These are phyloP conservation scores for Plectropomus leopardus DNA, from an alignment of 2,113 vertebrate species.

Conservation along the genomic window DNA sequence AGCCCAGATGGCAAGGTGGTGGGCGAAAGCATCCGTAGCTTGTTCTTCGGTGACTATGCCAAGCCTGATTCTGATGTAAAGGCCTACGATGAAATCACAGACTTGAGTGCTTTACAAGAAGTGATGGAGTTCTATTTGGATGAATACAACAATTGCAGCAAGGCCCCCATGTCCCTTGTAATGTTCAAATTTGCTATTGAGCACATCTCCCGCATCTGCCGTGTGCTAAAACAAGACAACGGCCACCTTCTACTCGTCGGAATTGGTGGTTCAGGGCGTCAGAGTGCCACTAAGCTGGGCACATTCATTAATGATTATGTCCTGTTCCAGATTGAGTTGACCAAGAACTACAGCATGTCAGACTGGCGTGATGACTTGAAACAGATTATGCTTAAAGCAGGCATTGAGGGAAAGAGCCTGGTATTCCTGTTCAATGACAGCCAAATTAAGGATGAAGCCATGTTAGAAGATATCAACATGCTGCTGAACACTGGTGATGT, in stretches of 20 bases:
- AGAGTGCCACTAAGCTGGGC: constrained; percentile 90
- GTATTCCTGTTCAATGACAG: constrained; percentile 92
- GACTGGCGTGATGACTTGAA: constrained; percentile 95
- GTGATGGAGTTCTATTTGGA: constrained; percentile 93
- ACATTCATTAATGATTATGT: constrained; percentile 90
- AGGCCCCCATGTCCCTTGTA: constrained; percentile 92
- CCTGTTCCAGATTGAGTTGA: constrained; percentile 92
- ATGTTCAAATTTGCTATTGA: constrained; percentile 96
- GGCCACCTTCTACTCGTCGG: constrained; percentile 92
- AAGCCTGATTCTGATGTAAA: constrained; percentile 83
- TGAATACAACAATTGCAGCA: constrained; percentile 92
- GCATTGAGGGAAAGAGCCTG: constrained; percentile 83
- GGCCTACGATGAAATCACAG: constrained; percentile 91
- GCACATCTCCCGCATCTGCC: constrained; percentile 93
- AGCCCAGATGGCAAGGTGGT: constrained; percentile 86
- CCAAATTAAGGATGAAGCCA: constrained; percentile 93
- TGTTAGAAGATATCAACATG: constrained; percentile 94
- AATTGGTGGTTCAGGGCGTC: constrained; percentile 91
- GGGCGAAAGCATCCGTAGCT: constrained; percentile 89
- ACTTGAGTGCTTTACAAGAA: constrained; percentile 85
- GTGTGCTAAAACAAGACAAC: constrained; percentile 92
- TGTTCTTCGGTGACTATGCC: constrained; percentile 93
- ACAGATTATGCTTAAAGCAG: constrained; percentile 89
- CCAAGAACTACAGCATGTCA: constrained; percentile 86
- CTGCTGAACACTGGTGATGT: constrained; percentile 93